A percentile compares a stretch with the other conserved stretches of the same genome.
Conservation (phyloP, 2,113 vertebrate species). For the Mesitornis unicolor region DNA sequence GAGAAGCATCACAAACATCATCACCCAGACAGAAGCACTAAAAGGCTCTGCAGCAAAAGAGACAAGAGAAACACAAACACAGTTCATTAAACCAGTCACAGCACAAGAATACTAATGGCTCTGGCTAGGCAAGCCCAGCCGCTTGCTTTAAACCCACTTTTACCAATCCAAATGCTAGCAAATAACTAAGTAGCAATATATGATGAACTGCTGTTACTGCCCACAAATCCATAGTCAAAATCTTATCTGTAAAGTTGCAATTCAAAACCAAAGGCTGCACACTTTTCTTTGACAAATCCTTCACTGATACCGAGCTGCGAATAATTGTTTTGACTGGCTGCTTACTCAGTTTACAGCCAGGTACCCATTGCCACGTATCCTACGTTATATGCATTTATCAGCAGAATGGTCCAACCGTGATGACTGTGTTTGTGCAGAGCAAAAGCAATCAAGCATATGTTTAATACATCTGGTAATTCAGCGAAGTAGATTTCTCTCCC, state of each 20-base stretch:
- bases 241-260: not conserved
- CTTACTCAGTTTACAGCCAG: not conserved
- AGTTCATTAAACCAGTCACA: not conserved
- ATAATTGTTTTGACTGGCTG: not conserved
- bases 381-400: not conserved
- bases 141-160: not conserved
- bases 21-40: slow-evolving; percentile 99
- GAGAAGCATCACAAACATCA: slow-evolving; percentile 99
- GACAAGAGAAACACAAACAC: not conserved
- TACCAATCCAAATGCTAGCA: not conserved
- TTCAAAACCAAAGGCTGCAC: not conserved
- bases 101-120: slow-evolving; percentile 10
- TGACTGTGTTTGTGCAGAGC: not conserved
- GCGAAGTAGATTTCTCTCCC: not conserved
- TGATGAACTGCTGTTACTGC: not conserved
- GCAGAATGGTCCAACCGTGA: not conserved
- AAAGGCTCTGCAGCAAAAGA: slow-evolving; percentile 87
- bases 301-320: not conserved
- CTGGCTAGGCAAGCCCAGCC: not conserved
- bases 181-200: not conserved
- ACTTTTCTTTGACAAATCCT: not conserved
- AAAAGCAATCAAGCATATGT: not conserved
- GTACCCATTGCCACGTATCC: not conserved
- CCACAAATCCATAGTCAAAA: not conserved
- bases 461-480: not conserved